Base-by-base conservation (phyloP, 37 sponge, comb jelly and placozoan genomes). In the Spongilla lacustris region DNA sequence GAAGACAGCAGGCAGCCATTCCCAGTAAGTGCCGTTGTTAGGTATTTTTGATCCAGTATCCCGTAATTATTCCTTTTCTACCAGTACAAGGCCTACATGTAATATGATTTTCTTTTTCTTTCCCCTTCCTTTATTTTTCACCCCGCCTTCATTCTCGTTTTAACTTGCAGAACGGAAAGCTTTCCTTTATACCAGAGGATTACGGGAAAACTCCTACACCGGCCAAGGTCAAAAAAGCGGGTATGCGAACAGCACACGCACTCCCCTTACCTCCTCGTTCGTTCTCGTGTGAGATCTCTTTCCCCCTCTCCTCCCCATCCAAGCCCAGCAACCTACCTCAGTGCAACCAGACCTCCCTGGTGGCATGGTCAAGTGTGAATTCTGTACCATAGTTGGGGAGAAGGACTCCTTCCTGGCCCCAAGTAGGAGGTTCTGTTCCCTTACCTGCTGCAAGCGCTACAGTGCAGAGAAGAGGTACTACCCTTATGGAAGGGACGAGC, bases 161-260 rank as follows among this genome's bases (percentile, higher is more conserved):
- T n/a, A n/a, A n/a, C n/a, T n/a, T n/a, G 49, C 81, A 92, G 86
- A 88, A 92, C 74, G 78, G 84, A 11, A 82, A 73, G 24, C 90
- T 87, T 21, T 86, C 89, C 0, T 93, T 93, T 89, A 84, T 93
- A 0, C 93, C 93, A 27, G 93, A 93, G 22, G 93, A 89, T 2
- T 93, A 89, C 28, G 93, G 93, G 2, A 92, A 88, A 50, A 46
- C 46, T 46, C 46, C 8, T 8, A 46, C 46, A 46, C 46, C 46
- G 46, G 46, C 8, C 33, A 46, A 46, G 8, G 46, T 46, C 4
- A 46, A 46, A 46, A 46, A 46, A 46, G 46, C 46, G 46, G 46
- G 46, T 46, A 46, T 10, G 46, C 4, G 8, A 46, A 10, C 4
- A 46, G 8, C 46, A 10, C 46, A 4, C 46, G 4, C 46, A 4